A percentile compares a stretch with the other conserved stretches of the same genome.
phyloP scores from a whole-genome alignment of 2,113 vertebrate genomes.

The Phrynocephalus versicolor region DNA sequence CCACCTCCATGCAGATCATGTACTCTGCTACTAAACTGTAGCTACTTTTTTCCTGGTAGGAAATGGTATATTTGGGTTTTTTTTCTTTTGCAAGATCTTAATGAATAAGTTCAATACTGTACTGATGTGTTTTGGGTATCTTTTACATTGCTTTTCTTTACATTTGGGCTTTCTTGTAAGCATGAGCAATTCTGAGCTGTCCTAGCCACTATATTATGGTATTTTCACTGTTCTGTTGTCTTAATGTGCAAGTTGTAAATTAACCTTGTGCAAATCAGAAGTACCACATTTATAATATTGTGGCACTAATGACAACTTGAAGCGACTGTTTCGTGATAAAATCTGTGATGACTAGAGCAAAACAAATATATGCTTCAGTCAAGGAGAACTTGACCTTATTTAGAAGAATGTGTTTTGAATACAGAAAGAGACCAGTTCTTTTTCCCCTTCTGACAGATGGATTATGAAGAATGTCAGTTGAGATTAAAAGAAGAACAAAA shows the following conservation, averaged over 20 bases:
- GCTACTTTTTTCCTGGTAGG: background rate
- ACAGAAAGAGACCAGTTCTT: constrained; percentile 22
- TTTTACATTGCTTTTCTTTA: background rate
- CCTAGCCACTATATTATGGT: too few relatives aligned
- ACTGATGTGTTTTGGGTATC: background rate
- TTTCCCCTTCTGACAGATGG: constrained; percentile 79
- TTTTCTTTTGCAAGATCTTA: background rate
- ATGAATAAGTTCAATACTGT: background rate
- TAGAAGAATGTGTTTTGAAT: background rate
- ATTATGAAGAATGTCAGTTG: constrained; percentile 83
- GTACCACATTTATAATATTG: background rate
- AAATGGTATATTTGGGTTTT: background rate
- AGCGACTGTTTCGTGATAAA: background rate
- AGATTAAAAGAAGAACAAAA: constrained; percentile 86
- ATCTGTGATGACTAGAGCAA: background rate
- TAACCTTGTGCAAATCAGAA: background rate
- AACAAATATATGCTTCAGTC: background rate
- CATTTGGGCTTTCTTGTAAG: background rate
- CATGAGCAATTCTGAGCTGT: background rate
- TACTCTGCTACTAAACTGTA: background rate
- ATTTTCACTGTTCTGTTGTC: background rate
- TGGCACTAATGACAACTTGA: background rate
- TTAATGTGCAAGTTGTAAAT: background rate
- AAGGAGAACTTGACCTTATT: background rate
- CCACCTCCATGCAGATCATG: background rate